Conservation (phyloP, 2,888 invertebrate species). For the Trilocha varians region DNA sequence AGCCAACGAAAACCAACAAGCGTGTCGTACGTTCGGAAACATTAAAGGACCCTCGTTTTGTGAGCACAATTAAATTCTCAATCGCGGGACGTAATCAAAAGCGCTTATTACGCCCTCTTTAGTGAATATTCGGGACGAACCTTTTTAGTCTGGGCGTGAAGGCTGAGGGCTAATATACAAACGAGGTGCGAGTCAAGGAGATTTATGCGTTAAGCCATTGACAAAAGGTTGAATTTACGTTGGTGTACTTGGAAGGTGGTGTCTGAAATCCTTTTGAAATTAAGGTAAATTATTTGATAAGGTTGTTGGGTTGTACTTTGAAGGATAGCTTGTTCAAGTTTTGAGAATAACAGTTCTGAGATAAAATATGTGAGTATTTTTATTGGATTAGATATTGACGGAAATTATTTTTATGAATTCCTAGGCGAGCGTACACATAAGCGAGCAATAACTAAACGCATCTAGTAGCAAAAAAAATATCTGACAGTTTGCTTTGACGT, state of each 20-base stretch:
- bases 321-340: not conserved
- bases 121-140: slow-evolving; percentile 1
- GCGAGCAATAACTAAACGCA: no score
- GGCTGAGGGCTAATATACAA: not conserved
- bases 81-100: slow-evolving; percentile 3
- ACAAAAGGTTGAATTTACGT: not conserved
- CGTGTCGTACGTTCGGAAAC: not conserved
- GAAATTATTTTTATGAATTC: no score
- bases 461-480: no score
- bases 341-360: no score
- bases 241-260: not conserved
- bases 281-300: not conserved
- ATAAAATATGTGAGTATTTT: no score
- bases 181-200: not conserved
- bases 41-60: not conserved
- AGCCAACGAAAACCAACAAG: not conserved
- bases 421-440: no score
- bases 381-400: no score
- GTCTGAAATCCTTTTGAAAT: not conserved
- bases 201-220: not conserved
- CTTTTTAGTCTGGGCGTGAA: not conserved
- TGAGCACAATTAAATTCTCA: slow-evolving; percentile 1
- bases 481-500: no score
- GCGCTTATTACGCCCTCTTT: slow-evolving; percentile 1
- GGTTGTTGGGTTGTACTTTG: not conserved